Conservation (phyloP, 2,113 vertebrate species). For the Rhinopomastus cyanomelas region DNA sequence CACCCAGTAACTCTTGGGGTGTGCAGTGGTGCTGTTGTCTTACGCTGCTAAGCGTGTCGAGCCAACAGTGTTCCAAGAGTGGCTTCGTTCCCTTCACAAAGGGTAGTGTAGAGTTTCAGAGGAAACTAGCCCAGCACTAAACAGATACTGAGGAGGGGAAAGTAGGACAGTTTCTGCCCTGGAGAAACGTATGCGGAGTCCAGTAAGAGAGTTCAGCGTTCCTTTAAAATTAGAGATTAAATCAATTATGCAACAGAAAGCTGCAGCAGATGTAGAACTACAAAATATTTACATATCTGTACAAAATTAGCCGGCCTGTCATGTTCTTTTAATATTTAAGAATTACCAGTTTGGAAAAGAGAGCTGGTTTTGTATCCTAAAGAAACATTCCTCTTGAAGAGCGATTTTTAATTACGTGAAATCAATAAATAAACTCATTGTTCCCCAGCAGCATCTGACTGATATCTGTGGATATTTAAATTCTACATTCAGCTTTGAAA, state of each 20-base stretch:
- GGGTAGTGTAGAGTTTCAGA: constrained; percentile 72
- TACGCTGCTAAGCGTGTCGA: constrained; percentile 16
- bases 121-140: constrained; percentile 71
- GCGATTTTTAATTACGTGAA: background rate
- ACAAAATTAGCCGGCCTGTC: constrained; percentile 71
- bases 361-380: background rate
- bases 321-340: constrained; percentile 63
- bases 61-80: constrained; percentile 70
- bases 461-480: background rate
- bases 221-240: constrained; percentile 83
- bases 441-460: background rate
- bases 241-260: constrained; percentile 82
- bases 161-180: constrained; percentile 81
- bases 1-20: background rate
- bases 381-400: constrained; percentile 18
- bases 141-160: constrained; percentile 76
- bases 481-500: background rate
- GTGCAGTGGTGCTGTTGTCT: constrained; percentile 13
- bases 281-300: constrained; percentile 49
- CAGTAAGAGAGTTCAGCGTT: constrained; percentile 77
- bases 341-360: constrained; percentile 54
- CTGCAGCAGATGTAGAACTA: constrained; percentile 74
- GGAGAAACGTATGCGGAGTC: constrained; percentile 78
- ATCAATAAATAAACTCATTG: background rate
- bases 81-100: constrained; percentile 77